Percentiles rank a stretch among this genome's conserved stretches.
phyloP scores from a whole-genome alignment of 37 sponge, comb jelly and placozoan genomes.

The Amphimedon queenslandica region DNA sequence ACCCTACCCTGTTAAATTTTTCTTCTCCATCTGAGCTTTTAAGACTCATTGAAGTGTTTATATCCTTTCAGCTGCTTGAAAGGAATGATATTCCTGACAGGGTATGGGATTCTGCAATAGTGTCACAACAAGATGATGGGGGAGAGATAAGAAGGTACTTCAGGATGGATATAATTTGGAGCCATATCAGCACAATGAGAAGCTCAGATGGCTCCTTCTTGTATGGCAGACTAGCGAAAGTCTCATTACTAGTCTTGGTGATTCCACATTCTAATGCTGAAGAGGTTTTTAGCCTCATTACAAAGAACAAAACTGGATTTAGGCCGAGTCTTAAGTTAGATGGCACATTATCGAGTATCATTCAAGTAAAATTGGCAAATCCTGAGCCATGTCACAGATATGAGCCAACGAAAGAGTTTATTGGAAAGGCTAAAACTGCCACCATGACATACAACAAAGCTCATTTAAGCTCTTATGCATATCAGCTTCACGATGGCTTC shows the following conservation, averaged over 20 bases:
- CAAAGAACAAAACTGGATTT: slow-evolving; percentile 29
- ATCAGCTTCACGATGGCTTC: no score
- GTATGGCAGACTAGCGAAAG: slow-evolving; percentile 11
- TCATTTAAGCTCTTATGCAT: no score
- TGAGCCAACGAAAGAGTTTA: slow-evolving; percentile 12
- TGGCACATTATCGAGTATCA: slow-evolving; percentile 28
- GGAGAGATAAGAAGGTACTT: no score
- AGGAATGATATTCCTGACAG: slow-evolving; percentile 25
- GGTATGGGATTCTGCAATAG: slow-evolving; percentile 21
- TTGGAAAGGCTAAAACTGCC: slow-evolving; percentile 3
- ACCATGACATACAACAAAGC: slow-evolving; percentile 16
- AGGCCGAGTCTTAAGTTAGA: slow-evolving; percentile 14
- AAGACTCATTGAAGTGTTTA: slow-evolving; percentile 22
- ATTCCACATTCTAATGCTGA: slow-evolving; percentile 49
- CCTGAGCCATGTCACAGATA: slow-evolving; percentile 20
- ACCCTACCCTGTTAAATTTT: no score
- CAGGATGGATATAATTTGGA: slow-evolving; percentile 25
- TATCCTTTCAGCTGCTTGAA: slow-evolving; percentile 35
- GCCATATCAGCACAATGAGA: not conserved
- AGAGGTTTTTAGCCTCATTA: slow-evolving; percentile 29
- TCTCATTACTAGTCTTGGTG: slow-evolving; percentile 8
- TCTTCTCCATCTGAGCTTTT: not conserved
- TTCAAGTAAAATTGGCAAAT: slow-evolving; percentile 1
- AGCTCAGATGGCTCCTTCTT: not conserved
- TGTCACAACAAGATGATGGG: not conserved